Evolutionary conservation across 2,113 vertebrate genomes (phyloP), one percentile per base, ranked within the genome.

Genomic region (Hyperopisus bebe): DNA sequence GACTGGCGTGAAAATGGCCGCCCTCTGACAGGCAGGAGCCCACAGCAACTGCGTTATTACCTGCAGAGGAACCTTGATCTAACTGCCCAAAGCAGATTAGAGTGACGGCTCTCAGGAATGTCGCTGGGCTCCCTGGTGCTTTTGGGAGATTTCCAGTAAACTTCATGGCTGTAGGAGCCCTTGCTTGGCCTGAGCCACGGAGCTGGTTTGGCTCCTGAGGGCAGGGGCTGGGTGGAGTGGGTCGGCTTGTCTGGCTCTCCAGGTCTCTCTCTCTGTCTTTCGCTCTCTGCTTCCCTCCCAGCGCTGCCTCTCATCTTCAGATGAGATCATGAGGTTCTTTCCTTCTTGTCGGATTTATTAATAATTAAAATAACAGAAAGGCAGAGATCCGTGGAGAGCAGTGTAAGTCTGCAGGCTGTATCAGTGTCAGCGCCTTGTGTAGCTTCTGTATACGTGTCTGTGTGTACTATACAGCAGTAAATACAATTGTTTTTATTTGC

Each of bases 241-340:
- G 74, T 80, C 15, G 13, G 11, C 31, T 19, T 17, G 31, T 80
- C 31, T 80, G 31, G 74, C 13, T 80, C 74, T 80, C n/a, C 62
- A 13, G 62, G 62, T 70, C 55, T 58, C 87, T 82, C 91, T 58
- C 55, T 90, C 91, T 90, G 42, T 27, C 62, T 70, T 11, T 70
- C n/a, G 3, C 62, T 70, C n/a, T 27, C 62, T 31, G 10, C 62
- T 70, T 90, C 90, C 66, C 90, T 89, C 82, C 42, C 90, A 47
- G 46, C 3, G 39, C 82, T 13, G 39, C 46, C 19, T 87, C 51
- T 31, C 3, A 27, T 42, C 2, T 86, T 48, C 46, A 86, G 44
- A 48, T 86, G 83, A 50, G 19, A 86, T 86, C 44, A 48, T 48
- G 44, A 50, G 24, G 48, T 70, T 48, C 47, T 44, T 35, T 21